Conservation (phyloP, 2,797 vertebrate genomes). For the Clarias pachynema region DNA sequence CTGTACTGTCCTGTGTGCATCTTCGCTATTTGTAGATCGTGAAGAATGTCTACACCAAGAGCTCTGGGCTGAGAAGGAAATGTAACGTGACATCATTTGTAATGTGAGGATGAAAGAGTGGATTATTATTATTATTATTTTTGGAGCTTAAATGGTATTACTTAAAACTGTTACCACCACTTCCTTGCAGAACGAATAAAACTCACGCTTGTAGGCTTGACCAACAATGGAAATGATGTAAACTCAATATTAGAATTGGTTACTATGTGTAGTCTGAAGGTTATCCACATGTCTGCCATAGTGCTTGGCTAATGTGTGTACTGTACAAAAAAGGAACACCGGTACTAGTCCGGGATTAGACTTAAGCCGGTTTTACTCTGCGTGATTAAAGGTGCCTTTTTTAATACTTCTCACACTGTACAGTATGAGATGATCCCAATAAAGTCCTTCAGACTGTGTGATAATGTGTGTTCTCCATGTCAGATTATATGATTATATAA, state of each 20-base stretch:
- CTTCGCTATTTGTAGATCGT: constrained; percentile 25
- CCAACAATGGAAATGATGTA: constrained; percentile 4
- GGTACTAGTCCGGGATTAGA: constrained; percentile 33
- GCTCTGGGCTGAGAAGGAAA: constrained; percentile 5
- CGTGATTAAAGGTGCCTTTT: not conserved
- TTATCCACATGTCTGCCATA: constrained; percentile 10
- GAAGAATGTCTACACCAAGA: constrained; percentile 11
- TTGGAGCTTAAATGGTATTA: constrained; percentile 8
- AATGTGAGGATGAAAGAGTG: constrained; percentile 23
- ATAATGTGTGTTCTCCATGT: too few relatives aligned
- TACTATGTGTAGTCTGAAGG: not conserved
- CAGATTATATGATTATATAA: not conserved
- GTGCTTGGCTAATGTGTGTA: constrained; percentile 39
- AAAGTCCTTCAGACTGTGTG: not conserved
- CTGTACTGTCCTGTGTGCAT: constrained; percentile 23
- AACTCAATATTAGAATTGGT: not conserved
- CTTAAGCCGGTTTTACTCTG: constrained; percentile 26
- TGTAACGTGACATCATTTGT: not conserved
- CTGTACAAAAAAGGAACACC: constrained; percentile 23
- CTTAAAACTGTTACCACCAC: constrained; percentile 7
- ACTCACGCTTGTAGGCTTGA: constrained; percentile 1
- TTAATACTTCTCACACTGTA: not conserved
- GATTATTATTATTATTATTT: constrained; percentile 9
- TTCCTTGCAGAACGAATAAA: not conserved
- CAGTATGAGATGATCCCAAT: not conserved